Conservation (phyloP, 2,888 invertebrate genomes). For the Synergus itoensis region DNA sequence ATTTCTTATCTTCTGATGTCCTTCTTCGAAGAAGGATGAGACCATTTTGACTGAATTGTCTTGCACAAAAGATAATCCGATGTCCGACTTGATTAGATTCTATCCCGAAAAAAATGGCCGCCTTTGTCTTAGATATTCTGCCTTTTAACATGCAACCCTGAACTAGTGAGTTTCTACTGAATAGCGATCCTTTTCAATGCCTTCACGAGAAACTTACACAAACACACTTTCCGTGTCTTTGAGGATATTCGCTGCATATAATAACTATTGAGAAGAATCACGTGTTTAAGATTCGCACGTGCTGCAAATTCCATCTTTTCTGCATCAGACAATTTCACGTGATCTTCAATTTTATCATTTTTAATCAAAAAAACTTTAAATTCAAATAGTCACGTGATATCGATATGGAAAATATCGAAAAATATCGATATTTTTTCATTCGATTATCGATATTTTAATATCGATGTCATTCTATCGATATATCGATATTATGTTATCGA, state of each 20-base stretch:
- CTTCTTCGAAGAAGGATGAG: constrained; percentile 8
- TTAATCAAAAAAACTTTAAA: background rate
- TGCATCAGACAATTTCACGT: background rate
- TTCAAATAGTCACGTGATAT: background rate
- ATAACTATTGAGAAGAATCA: background rate
- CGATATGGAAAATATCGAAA: too few species aligned
- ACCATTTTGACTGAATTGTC: background rate
- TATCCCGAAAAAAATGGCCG: background rate
- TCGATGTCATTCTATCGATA: too few species aligned
- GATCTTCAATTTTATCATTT: background rate
- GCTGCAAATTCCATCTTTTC: background rate
- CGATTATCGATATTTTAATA: too few species aligned
- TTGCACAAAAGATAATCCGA: constrained; percentile 12
- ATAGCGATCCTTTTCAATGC: constrained; percentile 11
- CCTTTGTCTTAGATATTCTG: constrained; percentile 13
- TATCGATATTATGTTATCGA: too few species aligned
- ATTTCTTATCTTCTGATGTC: background rate
- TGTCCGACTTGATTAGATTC: background rate
- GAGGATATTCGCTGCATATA: background rate
- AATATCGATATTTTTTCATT: too few species aligned
- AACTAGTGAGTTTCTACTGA: constrained; percentile 31
- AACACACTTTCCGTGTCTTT: background rate
- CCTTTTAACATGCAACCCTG: constrained; percentile 36
- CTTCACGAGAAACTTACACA: background rate
- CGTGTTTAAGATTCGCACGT: constrained; percentile 4